phyloP scores from a whole-genome alignment of 2,113 vertebrate species.

The Rhynchomys soricoides region DNA sequence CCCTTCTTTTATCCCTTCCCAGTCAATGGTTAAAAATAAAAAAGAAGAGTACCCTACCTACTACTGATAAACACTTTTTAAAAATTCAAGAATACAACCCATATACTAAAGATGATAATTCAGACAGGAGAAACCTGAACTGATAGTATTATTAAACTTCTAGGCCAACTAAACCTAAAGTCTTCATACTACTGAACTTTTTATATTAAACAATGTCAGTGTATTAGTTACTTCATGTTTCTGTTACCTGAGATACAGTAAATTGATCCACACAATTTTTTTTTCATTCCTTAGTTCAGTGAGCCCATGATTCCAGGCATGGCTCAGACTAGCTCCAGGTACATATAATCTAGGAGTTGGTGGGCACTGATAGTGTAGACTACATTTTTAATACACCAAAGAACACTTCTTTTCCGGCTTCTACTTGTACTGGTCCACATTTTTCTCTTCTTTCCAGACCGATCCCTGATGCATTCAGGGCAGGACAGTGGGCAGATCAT shows the following conservation, averaged over 20 bases:
- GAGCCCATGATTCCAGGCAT: background rate
- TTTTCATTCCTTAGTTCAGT: background rate
- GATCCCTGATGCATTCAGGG: slow-evolving; percentile 24
- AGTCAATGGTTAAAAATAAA: background rate
- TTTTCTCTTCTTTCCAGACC: slow-evolving; percentile 26
- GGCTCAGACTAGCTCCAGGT: background rate
- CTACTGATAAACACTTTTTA: background rate
- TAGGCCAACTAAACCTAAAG: background rate
- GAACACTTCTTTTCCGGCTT: background rate
- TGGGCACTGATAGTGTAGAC: background rate
- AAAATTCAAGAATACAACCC: background rate
- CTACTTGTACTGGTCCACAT: background rate
- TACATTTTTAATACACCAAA: background rate
- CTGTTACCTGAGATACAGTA: background rate
- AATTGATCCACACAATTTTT: background rate
- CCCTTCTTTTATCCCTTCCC: too few relatives aligned
- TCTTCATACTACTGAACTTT: background rate
- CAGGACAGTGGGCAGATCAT: slow-evolving; percentile 44
- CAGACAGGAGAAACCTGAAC: background rate
- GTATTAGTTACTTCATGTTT: background rate
- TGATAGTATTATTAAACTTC: background rate
- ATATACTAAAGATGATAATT: background rate
- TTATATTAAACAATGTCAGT: background rate
- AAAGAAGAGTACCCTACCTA: background rate
- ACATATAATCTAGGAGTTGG: background rate